Evolutionary conservation across 2,888 invertebrate genomes (phyloP).

Genomic region (Myathropa florea): DNA sequence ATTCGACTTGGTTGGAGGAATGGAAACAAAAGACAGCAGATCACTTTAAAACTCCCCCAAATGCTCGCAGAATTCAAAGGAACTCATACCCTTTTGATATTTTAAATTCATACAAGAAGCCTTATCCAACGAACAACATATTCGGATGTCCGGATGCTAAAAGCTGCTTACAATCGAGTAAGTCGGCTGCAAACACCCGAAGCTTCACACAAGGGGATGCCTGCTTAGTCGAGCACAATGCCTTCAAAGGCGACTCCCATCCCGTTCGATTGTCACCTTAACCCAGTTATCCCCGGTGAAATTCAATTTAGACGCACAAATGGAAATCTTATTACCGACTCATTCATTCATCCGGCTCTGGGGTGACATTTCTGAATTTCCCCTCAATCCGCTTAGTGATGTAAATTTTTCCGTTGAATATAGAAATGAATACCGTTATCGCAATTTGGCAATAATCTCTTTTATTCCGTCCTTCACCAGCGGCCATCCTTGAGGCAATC

Average conservation of each 20-base stretch:
- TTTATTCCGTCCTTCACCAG: slow-evolving; percentile 1
- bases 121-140: not conserved
- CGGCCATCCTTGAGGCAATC: slow-evolving; percentile 2
- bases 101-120: not conserved
- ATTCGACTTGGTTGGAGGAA: too few relatives aligned
- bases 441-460: not conserved
- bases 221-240: not conserved
- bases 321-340: not conserved
- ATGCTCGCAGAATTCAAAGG: not conserved
- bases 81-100: not conserved
- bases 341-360: not conserved
- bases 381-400: slow-evolving; percentile 1
- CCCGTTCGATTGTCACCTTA: not conserved
- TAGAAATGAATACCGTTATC: slow-evolving; percentile 12
- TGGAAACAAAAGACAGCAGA: too few relatives aligned
- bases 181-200: not conserved
- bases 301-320: slow-evolving; percentile 5
- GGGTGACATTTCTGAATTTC: not conserved
- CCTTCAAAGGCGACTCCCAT: not conserved
- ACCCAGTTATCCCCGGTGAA: not conserved
- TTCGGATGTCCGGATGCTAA: not conserved
- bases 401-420: slow-evolving; percentile 9
- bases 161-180: too few relatives aligned
- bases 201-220: not conserved
- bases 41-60: not conserved